Evolutionary conservation across 2,113 vertebrate species (phyloP).

Genomic region (Porphyrio hochstetteri): DNA sequence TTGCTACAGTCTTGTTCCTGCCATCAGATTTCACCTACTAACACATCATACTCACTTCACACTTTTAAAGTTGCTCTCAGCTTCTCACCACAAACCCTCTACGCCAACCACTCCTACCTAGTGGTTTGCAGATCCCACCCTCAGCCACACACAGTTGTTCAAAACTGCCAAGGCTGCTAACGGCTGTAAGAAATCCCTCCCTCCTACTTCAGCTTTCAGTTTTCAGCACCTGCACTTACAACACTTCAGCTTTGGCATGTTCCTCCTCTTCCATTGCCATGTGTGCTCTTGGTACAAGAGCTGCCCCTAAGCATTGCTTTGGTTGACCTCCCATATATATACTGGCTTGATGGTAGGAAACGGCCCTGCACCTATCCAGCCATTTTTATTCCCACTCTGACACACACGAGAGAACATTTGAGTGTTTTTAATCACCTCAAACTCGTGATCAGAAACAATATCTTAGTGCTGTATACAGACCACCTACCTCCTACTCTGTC

Average conservation of each 20-base stretch:
- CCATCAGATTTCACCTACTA: not conserved
- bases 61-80: not conserved
- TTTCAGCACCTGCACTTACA: not conserved
- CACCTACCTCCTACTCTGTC: not conserved
- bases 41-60: not conserved
- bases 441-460: not conserved
- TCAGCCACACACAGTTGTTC: not conserved
- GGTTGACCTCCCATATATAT: not conserved
- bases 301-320: not conserved
- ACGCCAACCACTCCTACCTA: not conserved
- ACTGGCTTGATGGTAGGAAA: not conserved
- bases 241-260: not conserved
- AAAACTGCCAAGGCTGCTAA: not conserved
- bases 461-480: not conserved
- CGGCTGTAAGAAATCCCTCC: not conserved
- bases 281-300: not conserved
- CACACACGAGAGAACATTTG: not conserved
- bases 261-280: not conserved
- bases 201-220: not conserved
- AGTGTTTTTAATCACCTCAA: not conserved
- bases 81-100: not conserved
- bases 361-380: not conserved
- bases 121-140: not conserved
- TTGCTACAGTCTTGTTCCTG: not conserved
- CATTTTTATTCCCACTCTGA: not conserved